These are phyloP conservation scores for Xiphophorus maculatus DNA, from an alignment of 2,113 vertebrate genomes.

Conservation along the genomic window DNA sequence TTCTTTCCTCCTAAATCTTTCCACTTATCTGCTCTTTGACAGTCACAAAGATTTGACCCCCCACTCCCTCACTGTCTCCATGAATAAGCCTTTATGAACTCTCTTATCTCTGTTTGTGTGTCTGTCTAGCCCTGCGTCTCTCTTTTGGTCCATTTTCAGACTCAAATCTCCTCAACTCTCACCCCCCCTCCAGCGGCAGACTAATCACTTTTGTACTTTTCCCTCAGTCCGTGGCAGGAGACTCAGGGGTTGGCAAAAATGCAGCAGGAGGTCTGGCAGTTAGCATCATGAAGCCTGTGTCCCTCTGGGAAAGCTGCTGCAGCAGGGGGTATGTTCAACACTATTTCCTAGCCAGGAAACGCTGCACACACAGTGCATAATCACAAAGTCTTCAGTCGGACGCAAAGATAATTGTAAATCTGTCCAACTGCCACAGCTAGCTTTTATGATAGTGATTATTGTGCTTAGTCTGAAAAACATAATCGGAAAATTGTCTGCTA, in stretches of 20 bases:
- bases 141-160: slow-evolving; percentile 55
- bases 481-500: slow-evolving; percentile 18
- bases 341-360: slow-evolving; percentile 62
- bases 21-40: slow-evolving; percentile 69
- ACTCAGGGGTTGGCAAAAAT: slow-evolving; percentile 61
- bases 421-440: slow-evolving; percentile 23
- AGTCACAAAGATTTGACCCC: slow-evolving; percentile 60
- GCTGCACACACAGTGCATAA: slow-evolving; percentile 51
- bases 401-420: slow-evolving; percentile 58
- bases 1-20: slow-evolving; percentile 45
- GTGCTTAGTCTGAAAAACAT: slow-evolving; percentile 20
- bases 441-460: slow-evolving; percentile 42
- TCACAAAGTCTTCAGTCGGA: slow-evolving; percentile 64
- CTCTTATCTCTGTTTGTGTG: slow-evolving; percentile 61
- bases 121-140: slow-evolving; percentile 52
- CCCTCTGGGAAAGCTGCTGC: slow-evolving; percentile 57
- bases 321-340: slow-evolving; percentile 65
- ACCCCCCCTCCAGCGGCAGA: slow-evolving; percentile 49
- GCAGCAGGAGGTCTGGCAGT: slow-evolving; percentile 60
- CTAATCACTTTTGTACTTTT: slow-evolving; percentile 80
- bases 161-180: not conserved
- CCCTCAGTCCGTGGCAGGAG: slow-evolving; percentile 66
- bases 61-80: slow-evolving; percentile 67
- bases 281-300: slow-evolving; percentile 56
- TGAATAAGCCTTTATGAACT: slow-evolving; percentile 63